Evolutionary conservation across 2,888 invertebrate genomes (phyloP).

Genomic region (Agonum fuliginosum): DNA sequence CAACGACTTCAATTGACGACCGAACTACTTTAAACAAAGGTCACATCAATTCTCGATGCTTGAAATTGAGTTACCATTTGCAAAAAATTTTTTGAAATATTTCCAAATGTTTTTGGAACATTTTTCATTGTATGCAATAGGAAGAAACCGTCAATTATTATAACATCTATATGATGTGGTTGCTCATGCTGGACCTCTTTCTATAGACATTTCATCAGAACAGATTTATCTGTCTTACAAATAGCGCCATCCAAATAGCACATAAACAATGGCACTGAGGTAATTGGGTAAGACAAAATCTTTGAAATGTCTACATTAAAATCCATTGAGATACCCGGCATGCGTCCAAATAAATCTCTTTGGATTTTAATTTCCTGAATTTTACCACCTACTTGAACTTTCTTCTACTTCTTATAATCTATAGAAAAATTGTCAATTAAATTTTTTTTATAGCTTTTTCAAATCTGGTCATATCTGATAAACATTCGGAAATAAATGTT

Average conservation of each 20-base stretch:
- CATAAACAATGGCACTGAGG: conserved; percentile 62
- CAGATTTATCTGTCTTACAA: too few species aligned
- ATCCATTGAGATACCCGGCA: conserved; percentile 61
- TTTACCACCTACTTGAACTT: conserved; percentile 62
- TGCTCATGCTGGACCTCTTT: too few species aligned
- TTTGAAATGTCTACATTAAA: conserved; percentile 62
- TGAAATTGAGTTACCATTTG: too few species aligned
- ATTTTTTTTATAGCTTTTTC: conserved; percentile 63
- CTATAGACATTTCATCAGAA: too few species aligned
- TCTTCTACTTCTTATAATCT: conserved; percentile 25
- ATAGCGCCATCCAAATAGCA: conserved; percentile 58
- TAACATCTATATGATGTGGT: too few species aligned
- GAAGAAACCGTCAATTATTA: conserved; percentile 46
- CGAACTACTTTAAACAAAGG: too few species aligned
- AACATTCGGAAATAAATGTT: conserved; percentile 64
- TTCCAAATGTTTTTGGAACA: too few species aligned
- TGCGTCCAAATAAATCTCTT: conserved; percentile 63
- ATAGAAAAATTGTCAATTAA: neutral
- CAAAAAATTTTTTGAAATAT: too few species aligned
- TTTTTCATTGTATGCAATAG: conserved; percentile 24
- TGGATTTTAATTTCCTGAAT: conserved; percentile 62
- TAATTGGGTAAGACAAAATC: conserved; percentile 62
- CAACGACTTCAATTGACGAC: too few species aligned
- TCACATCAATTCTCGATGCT: too few species aligned
- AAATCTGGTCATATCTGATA: conserved; percentile 61